Evolutionary conservation across 30 jellyfish, hydroid and myxozoan genomes (phyloP).

Genomic region (Clytia hemisphaerica): DNA sequence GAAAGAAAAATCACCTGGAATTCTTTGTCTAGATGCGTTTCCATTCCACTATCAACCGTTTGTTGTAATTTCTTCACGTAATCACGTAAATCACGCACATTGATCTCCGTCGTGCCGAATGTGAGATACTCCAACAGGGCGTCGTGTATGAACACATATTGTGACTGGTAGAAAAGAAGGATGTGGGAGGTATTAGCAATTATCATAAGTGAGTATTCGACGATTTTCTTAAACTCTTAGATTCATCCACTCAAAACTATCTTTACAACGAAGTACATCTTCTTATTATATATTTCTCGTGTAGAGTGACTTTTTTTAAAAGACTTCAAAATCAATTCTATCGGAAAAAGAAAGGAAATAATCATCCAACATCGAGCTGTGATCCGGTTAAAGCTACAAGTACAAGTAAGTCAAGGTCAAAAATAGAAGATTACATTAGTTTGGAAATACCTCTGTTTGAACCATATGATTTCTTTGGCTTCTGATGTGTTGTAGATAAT

Average conservation of each 20-base stretch:
- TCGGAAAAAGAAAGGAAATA: neutral
- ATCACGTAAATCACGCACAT: slow-evolving; percentile 67
- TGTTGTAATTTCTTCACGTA: slow-evolving; percentile 49
- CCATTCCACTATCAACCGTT: slow-evolving; percentile 24
- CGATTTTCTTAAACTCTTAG: too few relatives aligned
- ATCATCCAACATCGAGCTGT: neutral
- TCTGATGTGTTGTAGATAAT: slow-evolving; percentile 52
- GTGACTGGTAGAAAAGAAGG: slow-evolving; percentile 50
- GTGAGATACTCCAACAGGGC: slow-evolving; percentile 56
- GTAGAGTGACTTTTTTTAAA: too few relatives aligned
- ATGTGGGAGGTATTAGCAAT: neutral
- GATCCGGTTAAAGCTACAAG: neutral
- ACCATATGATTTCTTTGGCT: slow-evolving; percentile 83
- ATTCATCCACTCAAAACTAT: too few relatives aligned
- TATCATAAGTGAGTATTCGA: too few relatives aligned
- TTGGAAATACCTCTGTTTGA: slow-evolving; percentile 96
- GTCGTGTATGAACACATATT: slow-evolving; percentile 68
- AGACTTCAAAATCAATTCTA: neutral
- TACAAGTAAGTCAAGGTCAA: too few relatives aligned
- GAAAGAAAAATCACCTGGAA: slow-evolving; percentile 48
- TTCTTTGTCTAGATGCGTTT: slow-evolving; percentile 41
- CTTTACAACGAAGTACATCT: too few relatives aligned
- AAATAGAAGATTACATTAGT: too few relatives aligned
- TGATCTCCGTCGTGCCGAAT: slow-evolving; percentile 77
- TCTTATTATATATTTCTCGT: too few relatives aligned